phyloP scores from a whole-genome alignment of 2,113 vertebrate genomes.

The Myrmecobius fasciatus region DNA sequence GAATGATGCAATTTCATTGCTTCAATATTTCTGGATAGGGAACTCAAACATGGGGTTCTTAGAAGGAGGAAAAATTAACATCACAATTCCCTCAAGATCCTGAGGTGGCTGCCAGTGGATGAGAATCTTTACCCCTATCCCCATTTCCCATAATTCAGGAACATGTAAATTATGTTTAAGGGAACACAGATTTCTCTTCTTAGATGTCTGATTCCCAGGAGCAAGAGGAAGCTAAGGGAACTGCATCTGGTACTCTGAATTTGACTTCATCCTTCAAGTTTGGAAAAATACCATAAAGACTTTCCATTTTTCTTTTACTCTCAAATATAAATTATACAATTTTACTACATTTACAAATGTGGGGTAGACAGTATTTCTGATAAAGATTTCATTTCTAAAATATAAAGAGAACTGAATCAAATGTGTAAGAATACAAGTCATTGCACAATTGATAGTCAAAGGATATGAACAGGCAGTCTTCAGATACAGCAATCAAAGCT shows the following conservation, averaged over 20 bases:
- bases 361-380: not conserved
- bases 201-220: not conserved
- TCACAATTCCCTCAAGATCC: not conserved
- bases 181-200: not conserved
- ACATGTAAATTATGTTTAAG: not conserved
- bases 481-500: too few species aligned
- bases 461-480: too few species aligned
- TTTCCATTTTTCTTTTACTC: not conserved
- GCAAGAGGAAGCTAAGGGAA: not conserved
- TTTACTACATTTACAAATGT: not conserved
- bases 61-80: not conserved
- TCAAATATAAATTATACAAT: not conserved
- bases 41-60: not conserved
- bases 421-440: too few species aligned
- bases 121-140: not conserved
- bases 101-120: not conserved
- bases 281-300: not conserved
- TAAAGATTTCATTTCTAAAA: too few species aligned
- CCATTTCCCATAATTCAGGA: not conserved
- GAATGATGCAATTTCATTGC: not conserved
- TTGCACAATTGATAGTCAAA: too few species aligned
- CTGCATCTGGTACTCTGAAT: not conserved
- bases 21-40: not conserved
- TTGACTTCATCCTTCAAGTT: not conserved
- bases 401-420: too few species aligned